Percentiles rank a stretch among this genome's conserved stretches.
These are phyloP conservation scores for Trichonephila clavata DNA, from an alignment of 1,140 invertebrate genomes.

Conservation along the genomic window DNA sequence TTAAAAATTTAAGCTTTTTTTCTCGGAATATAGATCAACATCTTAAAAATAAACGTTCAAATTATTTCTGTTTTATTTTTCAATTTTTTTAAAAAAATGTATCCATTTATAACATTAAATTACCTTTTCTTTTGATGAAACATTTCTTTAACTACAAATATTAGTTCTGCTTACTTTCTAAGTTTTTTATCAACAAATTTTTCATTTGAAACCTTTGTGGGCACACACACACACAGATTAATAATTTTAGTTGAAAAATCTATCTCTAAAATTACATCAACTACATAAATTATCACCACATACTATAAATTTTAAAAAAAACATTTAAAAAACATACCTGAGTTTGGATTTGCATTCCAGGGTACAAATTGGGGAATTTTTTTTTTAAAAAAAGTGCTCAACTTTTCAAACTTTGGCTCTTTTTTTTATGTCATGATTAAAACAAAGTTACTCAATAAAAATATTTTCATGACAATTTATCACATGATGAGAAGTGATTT, in stretches of 20 bases:
- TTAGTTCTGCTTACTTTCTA: too few relatives aligned
- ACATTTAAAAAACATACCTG: neutral
- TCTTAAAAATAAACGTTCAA: too few relatives aligned
- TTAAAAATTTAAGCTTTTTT: neutral
- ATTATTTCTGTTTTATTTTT: too few relatives aligned
- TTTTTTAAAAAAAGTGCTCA: neutral
- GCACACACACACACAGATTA: too few relatives aligned
- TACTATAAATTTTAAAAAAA: neutral
- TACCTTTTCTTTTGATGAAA: too few relatives aligned
- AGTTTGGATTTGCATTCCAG: neutral
- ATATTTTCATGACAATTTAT: neutral
- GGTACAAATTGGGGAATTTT: neutral
- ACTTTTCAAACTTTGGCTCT: neutral
- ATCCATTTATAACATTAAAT: too few relatives aligned
- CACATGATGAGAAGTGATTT: neutral
- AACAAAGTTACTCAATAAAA: neutral
- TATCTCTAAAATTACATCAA: neutral
- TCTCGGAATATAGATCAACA: neutral
- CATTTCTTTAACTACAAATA: too few relatives aligned
- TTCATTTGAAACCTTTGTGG: too few relatives aligned
- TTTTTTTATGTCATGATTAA: neutral
- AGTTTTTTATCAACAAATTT: too few relatives aligned
- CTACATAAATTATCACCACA: neutral
- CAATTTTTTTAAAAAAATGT: too few relatives aligned
- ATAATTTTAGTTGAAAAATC: too few relatives aligned